These are phyloP conservation scores for Drosophila melanica DNA, from an alignment of 1,140 invertebrate species.

Conservation along the genomic window DNA sequence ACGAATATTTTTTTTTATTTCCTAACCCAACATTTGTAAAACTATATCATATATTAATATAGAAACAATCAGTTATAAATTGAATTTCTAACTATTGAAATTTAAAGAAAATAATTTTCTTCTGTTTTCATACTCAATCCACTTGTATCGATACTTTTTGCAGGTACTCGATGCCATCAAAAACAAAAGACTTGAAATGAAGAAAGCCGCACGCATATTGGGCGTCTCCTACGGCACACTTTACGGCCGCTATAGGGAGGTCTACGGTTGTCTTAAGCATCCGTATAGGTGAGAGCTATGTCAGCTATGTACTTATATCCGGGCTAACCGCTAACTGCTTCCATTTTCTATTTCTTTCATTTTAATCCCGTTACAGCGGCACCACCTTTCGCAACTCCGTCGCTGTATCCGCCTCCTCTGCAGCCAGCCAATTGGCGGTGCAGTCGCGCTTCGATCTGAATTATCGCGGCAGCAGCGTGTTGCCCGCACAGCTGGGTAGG, in stretches of 20 bases:
- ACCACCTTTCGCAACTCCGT: constrained; percentile 70
- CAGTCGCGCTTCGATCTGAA: constrained; percentile 75
- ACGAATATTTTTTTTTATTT: no score
- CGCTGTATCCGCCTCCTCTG: constrained; percentile 47
- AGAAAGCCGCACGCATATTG: constrained; percentile 93
- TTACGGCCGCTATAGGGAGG: constrained; percentile 93
- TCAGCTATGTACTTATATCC: no score
- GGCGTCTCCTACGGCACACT: constrained; percentile 95
- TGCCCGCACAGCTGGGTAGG: constrained; percentile 70
- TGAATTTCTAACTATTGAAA: no score
- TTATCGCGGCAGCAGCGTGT: constrained; percentile 62
- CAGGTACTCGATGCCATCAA: constrained; percentile 93
- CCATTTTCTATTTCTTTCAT: neutral
- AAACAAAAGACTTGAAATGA: constrained; percentile 96
- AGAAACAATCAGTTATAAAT: no score
- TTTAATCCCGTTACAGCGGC: constrained; percentile 48
- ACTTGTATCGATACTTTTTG: neutral
- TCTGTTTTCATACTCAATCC: no score
- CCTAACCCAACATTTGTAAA: no score
- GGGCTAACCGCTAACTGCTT: no score
- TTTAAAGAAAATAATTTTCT: no score
- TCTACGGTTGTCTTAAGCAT: constrained; percentile 92
- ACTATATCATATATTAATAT: no score
- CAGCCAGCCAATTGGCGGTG: constrained; percentile 56
- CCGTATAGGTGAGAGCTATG: constrained; percentile 69